phyloP scores from a whole-genome alignment of 2,888 invertebrate species.

The Scelioninae gen. 1 region DNA sequence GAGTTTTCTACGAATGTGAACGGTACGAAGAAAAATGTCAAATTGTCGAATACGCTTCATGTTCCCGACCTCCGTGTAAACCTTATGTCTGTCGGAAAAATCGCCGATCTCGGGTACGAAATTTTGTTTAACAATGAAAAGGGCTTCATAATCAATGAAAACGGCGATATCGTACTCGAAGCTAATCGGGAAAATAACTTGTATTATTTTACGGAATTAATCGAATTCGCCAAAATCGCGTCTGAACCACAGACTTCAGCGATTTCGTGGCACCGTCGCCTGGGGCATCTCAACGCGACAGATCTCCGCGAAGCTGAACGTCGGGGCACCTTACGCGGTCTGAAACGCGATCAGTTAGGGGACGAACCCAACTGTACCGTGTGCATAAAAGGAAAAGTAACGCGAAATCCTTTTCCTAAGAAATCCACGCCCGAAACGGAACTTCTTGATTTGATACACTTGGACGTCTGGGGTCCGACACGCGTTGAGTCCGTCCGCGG shows the following conservation, averaged over 20 bases:
- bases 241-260: too few species aligned
- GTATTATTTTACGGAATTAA: too few species aligned
- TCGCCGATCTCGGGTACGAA: too few species aligned
- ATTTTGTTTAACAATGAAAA: too few species aligned
- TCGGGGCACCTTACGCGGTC: not conserved
- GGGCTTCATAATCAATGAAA: too few species aligned
- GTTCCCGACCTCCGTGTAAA: too few species aligned
- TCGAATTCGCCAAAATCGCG: too few species aligned
- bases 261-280: constrained; percentile 4
- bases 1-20: not conserved
- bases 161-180: too few species aligned
- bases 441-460: constrained; percentile 70
- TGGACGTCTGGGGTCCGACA: constrained; percentile 72
- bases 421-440: constrained; percentile 1
- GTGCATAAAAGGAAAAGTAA: constrained; percentile 66
- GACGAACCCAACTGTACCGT: constrained; percentile 41
- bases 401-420: constrained; percentile 62
- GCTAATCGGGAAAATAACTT: too few species aligned
- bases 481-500: not conserved
- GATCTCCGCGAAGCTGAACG: not conserved
- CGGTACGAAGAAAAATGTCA: not conserved
- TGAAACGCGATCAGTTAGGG: not conserved
- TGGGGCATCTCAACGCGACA: constrained; percentile 20
- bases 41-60: not conserved
- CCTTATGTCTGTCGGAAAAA: too few species aligned